Evolutionary conservation across 2,797 vertebrate genomes (phyloP), one percentile per base, ranked within the genome.

Genomic region (Parotocinclus haroldoi): DNA sequence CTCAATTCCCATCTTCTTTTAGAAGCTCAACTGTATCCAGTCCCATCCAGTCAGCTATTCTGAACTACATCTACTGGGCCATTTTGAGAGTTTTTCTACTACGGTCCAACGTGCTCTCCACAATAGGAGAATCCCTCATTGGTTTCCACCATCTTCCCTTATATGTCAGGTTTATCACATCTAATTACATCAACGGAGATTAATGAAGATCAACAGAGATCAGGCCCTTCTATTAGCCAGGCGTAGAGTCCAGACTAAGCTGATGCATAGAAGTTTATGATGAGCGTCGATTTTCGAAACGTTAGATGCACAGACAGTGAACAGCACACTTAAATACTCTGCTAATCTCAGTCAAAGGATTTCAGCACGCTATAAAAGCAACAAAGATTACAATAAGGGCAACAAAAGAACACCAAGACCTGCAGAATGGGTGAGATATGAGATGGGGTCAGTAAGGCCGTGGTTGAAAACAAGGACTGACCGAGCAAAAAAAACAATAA

Each of bases 181-280:
- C 40, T 42, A 42, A n/a, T 11, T 42, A 42, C 8, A 42, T 17
- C 39, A 58, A 44, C 19, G 52, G 27, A 51, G 59, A 27, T 27
- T 2, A 27, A 27, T 27, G 27, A 27, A 27, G 27, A 27, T 27
- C 27, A 27, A 2, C 27, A 27, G 27, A 51, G 18, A 58, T 39
- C 51, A 60, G 37, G 56, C 60, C 64, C 52, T 40, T 68, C 38
- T 50, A 27, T 52, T 63, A 37, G 54, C 42, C 27, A 19, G 45
- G 16, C n/a, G 44, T 39, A 49, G 51, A 63, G 51, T 61, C 62
- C 61, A 18, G 63, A 59, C 55, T 60, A 71, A 58, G 48, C 48
- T 73, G 65, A 73, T 80, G 76, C 80, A 78, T 78, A 77, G 76
- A 79, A 64, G 72, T 71, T 71, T 63, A 64, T 37, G 66, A 46